These are phyloP conservation scores for Sciaenops ocellatus DNA, from an alignment of 2,797 vertebrate genomes.

Conservation along the genomic window DNA sequence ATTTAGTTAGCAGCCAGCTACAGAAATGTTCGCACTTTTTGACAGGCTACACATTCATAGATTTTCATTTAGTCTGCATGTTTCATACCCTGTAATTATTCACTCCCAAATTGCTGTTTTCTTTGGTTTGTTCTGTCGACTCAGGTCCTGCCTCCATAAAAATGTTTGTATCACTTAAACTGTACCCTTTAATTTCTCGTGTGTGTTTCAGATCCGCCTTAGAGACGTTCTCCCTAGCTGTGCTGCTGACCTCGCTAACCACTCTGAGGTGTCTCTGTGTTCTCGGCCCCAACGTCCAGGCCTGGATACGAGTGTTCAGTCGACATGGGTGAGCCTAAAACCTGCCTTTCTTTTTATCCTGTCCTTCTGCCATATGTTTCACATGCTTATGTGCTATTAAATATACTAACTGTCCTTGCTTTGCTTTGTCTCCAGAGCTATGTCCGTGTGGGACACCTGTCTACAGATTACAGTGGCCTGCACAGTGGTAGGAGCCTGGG, in stretches of 20 bases:
- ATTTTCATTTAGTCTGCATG: not conserved
- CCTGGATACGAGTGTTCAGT: conserved; percentile 97
- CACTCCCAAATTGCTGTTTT: not conserved
- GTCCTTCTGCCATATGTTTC: not conserved
- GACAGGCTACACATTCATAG: not conserved
- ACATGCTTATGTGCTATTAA: not conserved
- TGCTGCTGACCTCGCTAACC: conserved; percentile 93
- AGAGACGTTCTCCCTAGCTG: conserved; percentile 94
- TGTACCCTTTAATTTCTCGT: not conserved
- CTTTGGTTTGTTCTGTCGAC: not conserved
- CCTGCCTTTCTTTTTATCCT: not conserved
- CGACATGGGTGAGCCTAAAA: conserved; percentile 90
- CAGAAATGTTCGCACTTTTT: not conserved
- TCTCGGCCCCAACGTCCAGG: conserved; percentile 94
- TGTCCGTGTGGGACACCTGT: conserved; percentile 95
- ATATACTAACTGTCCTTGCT: not conserved
- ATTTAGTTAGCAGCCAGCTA: not conserved
- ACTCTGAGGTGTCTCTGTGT: conserved; percentile 94
- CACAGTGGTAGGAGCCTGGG: conserved; percentile 92
- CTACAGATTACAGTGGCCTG: conserved; percentile 93
- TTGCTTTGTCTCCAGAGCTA: conserved; percentile 83
- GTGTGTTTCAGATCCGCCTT: conserved; percentile 85
- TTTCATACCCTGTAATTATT: conserved; percentile 2
- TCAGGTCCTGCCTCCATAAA: not conserved
- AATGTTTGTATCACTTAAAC: not conserved